These are phyloP conservation scores for Rhynchotus rufescens DNA, from an alignment of 2,797 vertebrate species.

Conservation along the genomic window DNA sequence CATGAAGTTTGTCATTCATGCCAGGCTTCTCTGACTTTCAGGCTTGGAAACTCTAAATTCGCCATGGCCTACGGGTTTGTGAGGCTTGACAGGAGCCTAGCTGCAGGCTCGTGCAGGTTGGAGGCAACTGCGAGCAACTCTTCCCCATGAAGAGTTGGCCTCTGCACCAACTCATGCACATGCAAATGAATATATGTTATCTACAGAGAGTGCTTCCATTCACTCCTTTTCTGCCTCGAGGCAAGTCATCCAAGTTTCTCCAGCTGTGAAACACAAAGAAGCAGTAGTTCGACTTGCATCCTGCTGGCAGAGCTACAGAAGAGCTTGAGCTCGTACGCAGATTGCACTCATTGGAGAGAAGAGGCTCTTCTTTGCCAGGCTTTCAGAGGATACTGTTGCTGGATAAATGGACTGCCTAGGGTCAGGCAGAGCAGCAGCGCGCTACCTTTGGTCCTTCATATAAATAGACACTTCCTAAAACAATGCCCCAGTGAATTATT, in stretches of 20 bases:
- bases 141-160: background rate
- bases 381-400: background rate
- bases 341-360: background rate
- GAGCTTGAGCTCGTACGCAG: background rate
- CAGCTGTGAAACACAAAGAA: background rate
- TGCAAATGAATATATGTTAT: background rate
- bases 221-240: background rate
- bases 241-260: background rate
- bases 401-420: background rate
- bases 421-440: background rate
- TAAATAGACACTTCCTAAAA: background rate
- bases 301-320: background rate
- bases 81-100: background rate
- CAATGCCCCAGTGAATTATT: background rate
- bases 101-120: background rate
- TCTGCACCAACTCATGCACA: accelerated
- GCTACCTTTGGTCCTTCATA: background rate
- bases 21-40: background rate
- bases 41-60: background rate
- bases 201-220: background rate
- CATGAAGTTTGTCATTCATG: background rate
- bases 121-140: background rate
- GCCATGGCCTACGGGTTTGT: background rate
- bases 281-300: background rate
- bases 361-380: no score